Percentiles rank a stretch among this genome's conserved stretches.
Evolutionary conservation across 2,113 vertebrate species (phyloP).

Genomic region (Nanorana parkeri): DNA sequence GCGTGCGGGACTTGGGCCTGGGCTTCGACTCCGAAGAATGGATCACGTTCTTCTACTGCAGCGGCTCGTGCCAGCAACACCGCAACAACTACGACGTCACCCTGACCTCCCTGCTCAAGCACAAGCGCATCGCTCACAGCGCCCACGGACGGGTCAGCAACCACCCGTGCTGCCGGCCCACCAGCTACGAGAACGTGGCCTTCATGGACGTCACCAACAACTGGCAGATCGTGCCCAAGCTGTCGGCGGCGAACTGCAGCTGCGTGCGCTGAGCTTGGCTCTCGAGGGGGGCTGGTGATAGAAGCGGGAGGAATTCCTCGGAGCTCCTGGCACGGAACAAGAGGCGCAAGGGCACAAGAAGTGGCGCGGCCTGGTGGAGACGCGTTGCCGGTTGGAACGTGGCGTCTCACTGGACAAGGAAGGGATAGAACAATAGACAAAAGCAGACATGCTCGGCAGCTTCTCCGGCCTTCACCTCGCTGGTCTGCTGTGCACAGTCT

Average conservation of each 20-base stretch:
- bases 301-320: neutral
- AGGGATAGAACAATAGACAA: neutral
- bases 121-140: slow-evolving; percentile 62
- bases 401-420: neutral
- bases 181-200: slow-evolving; percentile 78
- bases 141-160: slow-evolving; percentile 66
- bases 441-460: neutral
- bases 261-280: slow-evolving; percentile 72
- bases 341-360: neutral
- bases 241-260: slow-evolving; percentile 79
- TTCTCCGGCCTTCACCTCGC: neutral
- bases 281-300: neutral
- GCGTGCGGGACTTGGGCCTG: slow-evolving; percentile 81
- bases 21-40: slow-evolving; percentile 86
- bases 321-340: slow-evolving; percentile 16
- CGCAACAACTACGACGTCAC: slow-evolving; percentile 83
- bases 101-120: slow-evolving; percentile 73
- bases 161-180: slow-evolving; percentile 82
- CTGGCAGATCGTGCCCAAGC: slow-evolving; percentile 85
- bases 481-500: neutral
- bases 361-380: neutral
- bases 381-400: neutral
- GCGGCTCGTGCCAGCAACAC: slow-evolving; percentile 75
- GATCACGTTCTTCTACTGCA: slow-evolving; percentile 85
- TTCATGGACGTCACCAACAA: slow-evolving; percentile 82